These are phyloP conservation scores for Heterotis niloticus DNA, from an alignment of 2,113 vertebrate genomes.

Conservation along the genomic window DNA sequence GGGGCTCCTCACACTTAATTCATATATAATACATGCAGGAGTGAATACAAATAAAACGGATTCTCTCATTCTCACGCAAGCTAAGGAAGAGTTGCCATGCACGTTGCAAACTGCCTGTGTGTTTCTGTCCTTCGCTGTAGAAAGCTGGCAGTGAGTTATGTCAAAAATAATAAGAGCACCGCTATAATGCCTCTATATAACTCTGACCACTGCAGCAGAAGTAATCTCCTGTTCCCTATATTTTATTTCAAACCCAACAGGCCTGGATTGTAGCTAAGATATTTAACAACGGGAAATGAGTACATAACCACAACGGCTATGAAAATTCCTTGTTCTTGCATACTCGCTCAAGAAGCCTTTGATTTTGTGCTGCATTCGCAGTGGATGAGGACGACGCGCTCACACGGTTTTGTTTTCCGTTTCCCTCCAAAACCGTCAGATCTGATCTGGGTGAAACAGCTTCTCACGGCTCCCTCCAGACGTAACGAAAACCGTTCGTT, in stretches of 20 bases:
- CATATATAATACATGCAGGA: neutral
- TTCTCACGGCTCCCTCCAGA: neutral
- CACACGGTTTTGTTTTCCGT: neutral
- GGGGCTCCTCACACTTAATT: slow-evolving; percentile 10
- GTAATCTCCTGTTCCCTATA: neutral
- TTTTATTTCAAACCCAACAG: neutral
- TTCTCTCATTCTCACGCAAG: neutral
- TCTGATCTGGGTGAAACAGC: neutral
- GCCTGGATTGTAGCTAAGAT: neutral
- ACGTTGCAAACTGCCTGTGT: neutral
- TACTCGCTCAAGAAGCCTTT: too few species aligned
- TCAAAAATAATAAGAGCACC: neutral
- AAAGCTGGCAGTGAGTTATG: slow-evolving; percentile 1
- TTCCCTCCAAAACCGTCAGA: neutral
- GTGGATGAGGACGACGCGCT: neutral
- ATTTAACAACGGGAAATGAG: neutral
- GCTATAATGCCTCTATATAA: neutral
- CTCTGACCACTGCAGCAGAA: neutral
- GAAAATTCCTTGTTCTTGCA: too few species aligned
- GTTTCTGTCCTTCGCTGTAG: neutral
- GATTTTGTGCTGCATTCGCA: neutral
- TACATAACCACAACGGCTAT: slow-evolving; percentile 3
- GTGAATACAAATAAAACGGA: neutral
- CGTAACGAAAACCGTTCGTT: neutral
- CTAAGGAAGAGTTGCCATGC: neutral